Conservation (phyloP, 2,888 invertebrate genomes). For the Odontomyia ornata region DNA sequence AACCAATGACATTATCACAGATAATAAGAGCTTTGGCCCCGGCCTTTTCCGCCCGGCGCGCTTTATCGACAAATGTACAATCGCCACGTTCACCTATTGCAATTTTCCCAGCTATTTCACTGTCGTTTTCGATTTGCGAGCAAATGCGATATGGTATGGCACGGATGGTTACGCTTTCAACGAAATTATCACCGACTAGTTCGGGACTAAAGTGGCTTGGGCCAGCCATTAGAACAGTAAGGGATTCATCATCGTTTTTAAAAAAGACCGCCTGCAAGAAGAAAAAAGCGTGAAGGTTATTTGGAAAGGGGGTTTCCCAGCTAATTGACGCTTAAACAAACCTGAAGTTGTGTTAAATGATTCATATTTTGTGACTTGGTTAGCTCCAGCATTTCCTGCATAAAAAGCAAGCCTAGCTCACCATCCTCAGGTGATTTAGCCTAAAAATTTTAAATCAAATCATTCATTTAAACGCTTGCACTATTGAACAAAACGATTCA, state of each 20-base stretch:
- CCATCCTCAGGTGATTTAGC: slow-evolving; percentile 87
- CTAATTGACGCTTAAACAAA: too few species aligned
- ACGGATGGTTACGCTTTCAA: slow-evolving; percentile 72
- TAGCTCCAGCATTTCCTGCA: slow-evolving; percentile 96
- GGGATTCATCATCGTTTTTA: slow-evolving; percentile 60
- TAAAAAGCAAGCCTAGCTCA: slow-evolving; percentile 91
- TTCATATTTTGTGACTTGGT: slow-evolving; percentile 73
- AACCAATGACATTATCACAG: slow-evolving; percentile 80
- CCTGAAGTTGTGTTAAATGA: slow-evolving; percentile 62
- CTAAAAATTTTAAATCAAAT: slow-evolving; percentile 64
- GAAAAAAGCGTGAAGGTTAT: neutral
- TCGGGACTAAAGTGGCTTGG: slow-evolving; percentile 91
- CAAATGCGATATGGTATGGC: slow-evolving; percentile 77
- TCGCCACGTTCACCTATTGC: slow-evolving; percentile 89
- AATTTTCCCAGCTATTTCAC: slow-evolving; percentile 75
- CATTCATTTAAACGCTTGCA: neutral
- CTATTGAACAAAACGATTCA: neutral
- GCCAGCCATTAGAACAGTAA: slow-evolving; percentile 74
- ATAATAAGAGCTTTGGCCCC: slow-evolving; percentile 89
- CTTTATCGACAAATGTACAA: slow-evolving; percentile 97
- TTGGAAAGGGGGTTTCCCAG: neutral
- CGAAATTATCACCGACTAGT: slow-evolving; percentile 71
- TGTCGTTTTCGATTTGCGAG: slow-evolving; percentile 68
- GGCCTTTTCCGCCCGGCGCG: slow-evolving; percentile 79
- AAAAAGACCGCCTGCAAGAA: slow-evolving; percentile 63